Evolutionary conservation across 53 echinoderm and acorn worm genomes (phyloP), one percentile per base, ranked within the genome.

Genomic region (Pentamera pediparva): DNA sequence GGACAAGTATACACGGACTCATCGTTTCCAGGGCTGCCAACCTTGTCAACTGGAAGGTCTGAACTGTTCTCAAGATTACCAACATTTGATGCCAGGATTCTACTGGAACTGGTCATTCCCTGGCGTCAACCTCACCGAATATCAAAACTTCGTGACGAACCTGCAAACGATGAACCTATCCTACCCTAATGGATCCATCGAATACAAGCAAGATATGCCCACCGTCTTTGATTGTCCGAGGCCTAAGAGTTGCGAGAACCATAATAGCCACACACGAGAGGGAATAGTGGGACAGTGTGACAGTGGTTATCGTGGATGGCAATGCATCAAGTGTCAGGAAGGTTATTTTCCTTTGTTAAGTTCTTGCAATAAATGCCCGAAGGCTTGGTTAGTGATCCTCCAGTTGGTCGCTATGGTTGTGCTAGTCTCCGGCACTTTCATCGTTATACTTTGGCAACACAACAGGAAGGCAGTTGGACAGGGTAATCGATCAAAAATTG

Each of bases 71-170:
- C 20, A 13, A 11, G 67, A 67, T 39, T 67, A 67, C 30, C 11
- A 38, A 20, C 17, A 19, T 2, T 30, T 67, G 2, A 7, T 39
- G 45, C 67, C 31, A 21, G 67, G 67, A 0, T 67, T 13, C 38
- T 67, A 67, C 39, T 67, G 67, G 67, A 67, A 67, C 15, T 67
- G 67, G 67, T 67, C 67, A 27, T 67, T 67, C n/a, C 48, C 67
- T 8, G 18, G 10, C 0, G 45, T 45, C 40, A 43, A 67, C 25
- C 7, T 39, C 22, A 28, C 37, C 6, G 38, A 39, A 4, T 67
- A 67, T 27, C 30, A 19, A 39, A 4, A 40, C 1, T 67, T 67
- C 12, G 67, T 67, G 21, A 18, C 37, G 6, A 67, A 67, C 18
- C 67, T 67, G 3, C 45, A 67, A 39, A 40, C 24, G 17, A 43